These are phyloP conservation scores for Helostoma temminkii DNA, from an alignment of 2,797 vertebrate species.

Conservation along the genomic window DNA sequence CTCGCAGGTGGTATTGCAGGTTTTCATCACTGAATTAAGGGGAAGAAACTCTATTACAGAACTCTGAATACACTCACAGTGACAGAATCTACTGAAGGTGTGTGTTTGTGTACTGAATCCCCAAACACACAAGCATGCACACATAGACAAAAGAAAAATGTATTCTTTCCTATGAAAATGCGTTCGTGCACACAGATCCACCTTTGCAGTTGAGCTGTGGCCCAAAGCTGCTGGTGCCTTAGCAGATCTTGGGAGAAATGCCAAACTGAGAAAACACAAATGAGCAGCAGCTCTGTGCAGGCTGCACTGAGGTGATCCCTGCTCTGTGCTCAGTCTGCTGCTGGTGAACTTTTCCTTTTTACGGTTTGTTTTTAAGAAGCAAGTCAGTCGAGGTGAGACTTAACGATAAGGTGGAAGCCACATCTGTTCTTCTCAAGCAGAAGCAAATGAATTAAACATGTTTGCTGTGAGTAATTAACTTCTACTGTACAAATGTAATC, in stretches of 20 bases:
- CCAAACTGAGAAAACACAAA: constrained; percentile 28
- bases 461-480: neutral
- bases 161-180: neutral
- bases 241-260: constrained; percentile 42
- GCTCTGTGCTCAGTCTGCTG: neutral
- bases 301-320: constrained; percentile 10
- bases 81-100: too few species aligned
- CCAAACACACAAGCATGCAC: too few species aligned
- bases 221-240: constrained; percentile 23
- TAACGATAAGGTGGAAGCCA: neutral
- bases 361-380: neutral
- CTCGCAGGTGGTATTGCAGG: constrained; percentile 35
- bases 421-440: neutral
- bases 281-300: constrained; percentile 12
- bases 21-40: constrained; percentile 12
- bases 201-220: constrained; percentile 21
- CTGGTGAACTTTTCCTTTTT: neutral
- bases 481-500: neutral
- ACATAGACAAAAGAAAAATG: neutral
- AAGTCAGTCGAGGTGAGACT: neutral
- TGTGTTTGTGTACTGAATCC: too few species aligned
- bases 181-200: constrained; percentile 19
- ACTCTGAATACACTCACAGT: neutral
- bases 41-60: neutral
- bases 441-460: neutral